phyloP scores from a whole-genome alignment of 1,140 invertebrate genomes.

The Drosophila persimilis region DNA sequence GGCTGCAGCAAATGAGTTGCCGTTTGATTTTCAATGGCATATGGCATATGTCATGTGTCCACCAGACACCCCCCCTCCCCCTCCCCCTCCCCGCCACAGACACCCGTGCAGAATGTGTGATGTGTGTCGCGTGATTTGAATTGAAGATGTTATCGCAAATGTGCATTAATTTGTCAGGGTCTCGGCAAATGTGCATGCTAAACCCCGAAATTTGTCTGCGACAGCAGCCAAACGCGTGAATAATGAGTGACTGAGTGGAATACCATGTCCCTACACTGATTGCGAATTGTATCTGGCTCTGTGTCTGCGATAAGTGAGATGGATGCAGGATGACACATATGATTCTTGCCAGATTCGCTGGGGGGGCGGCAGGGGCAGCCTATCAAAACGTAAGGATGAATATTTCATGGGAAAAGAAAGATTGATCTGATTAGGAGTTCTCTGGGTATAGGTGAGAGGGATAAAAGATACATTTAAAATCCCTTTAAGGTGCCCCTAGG shows the following conservation, averaged over 20 bases:
- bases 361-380: neutral
- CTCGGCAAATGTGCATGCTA: conserved; percentile 50
- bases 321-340: conserved; percentile 9
- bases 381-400: neutral
- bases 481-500: no score
- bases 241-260: conserved; percentile 46
- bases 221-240: conserved; percentile 59
- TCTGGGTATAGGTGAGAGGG: no score
- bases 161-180: conserved; percentile 74
- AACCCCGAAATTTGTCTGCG: conserved; percentile 57
- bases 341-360: conserved; percentile 1
- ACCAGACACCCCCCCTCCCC: neutral
- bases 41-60: conserved; percentile 15
- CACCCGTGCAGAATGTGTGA: conserved; percentile 32
- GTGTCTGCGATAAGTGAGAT: conserved; percentile 9
- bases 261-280: conserved; percentile 11
- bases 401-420: no score
- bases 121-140: conserved; percentile 76
- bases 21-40: conserved; percentile 70
- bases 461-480: no score
- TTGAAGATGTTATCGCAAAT: conserved; percentile 69
- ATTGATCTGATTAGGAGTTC: no score
- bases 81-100: neutral
- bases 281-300: conserved; percentile 17
- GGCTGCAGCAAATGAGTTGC: conserved; percentile 63